Evolutionary conservation across 2,888 invertebrate genomes (phyloP), one percentile per base, ranked within the genome.

Genomic region (Lysandra coridon): DNA sequence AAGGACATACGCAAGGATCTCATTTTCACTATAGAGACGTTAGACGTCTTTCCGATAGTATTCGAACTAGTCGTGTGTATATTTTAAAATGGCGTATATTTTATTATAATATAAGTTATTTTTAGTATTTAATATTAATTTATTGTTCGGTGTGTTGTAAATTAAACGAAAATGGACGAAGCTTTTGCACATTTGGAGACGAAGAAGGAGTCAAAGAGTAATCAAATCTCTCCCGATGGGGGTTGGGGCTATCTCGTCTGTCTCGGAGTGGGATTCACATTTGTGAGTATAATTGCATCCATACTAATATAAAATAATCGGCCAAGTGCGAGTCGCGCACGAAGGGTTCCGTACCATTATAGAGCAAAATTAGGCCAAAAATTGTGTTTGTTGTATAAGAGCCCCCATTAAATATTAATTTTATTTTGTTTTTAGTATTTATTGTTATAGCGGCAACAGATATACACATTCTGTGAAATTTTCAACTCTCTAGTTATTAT

Each of bases 201-300:
- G 6, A 82, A 81, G 77, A 84, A 83, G 81, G 81, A 73, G 12
- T 85, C 80, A 60, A 82, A 84, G 44, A 80, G 81, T 37, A 90
- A 90, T 6, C 78, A 87, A 78, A 81, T 89, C 0, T 88, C 97
- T 1, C 97, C 97, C 0, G 97, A 97, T 84, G 97, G 98, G 4
- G 97, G 97, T 0, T 98, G 97, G 97, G 98, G 97, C 0, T 97
- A 97, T 88, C 90, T 97, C 78, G 95, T 98, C 17, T 96, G 97
- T 60, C 85, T 97, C 12, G 97, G 97, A 33, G 96, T 97, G 85
- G 96, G 97, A 83, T 88, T 97, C 81, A 96, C 97, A 69, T 97
- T 97, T 87, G 97, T 97, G 93, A 96, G 97, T 96, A 83, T 81
- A 81, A 79, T 75, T 73, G 17, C 57, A 73, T 49, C 49, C 10